Evolutionary conservation across 2,113 vertebrate genomes (phyloP).

Genomic region (Mus spicilegus): DNA sequence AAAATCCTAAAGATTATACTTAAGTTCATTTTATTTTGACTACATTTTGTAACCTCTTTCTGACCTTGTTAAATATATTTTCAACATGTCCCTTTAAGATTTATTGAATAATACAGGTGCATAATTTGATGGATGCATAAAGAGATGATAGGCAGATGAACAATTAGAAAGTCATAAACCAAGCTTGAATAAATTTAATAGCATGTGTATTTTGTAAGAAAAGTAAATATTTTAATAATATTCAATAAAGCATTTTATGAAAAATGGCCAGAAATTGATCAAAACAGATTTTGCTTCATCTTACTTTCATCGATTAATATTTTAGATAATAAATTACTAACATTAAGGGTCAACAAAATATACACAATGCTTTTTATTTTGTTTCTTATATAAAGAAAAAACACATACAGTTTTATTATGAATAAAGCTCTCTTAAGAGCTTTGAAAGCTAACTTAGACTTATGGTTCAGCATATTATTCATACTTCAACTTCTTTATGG

Average conservation of each 20-base stretch:
- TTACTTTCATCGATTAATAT: conserved; percentile 20
- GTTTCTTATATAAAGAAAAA: conserved; percentile 8
- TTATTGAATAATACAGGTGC: background rate
- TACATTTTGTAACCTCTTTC: background rate
- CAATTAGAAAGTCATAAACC: too few relatives aligned
- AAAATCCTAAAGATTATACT: background rate
- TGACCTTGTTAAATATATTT: background rate
- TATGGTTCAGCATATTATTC: background rate
- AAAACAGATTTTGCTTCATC: background rate
- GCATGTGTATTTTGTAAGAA: background rate
- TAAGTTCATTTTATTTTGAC: conserved; percentile 17
- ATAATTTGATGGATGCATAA: background rate
- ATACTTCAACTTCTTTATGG: background rate
- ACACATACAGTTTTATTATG: background rate
- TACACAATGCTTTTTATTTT: background rate
- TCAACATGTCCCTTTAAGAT: background rate
- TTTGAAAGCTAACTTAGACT: background rate
- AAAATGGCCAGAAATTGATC: background rate
- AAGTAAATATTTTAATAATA: background rate
- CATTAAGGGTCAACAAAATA: background rate
- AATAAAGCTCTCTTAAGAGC: background rate
- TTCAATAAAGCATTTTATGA: background rate
- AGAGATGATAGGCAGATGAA: background rate
- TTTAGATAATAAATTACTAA: background rate
- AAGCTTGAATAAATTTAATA: background rate